Percentiles rank a stretch among this genome's conserved stretches.
Conservation (phyloP, 2,113 vertebrate genomes). For the Pongo abelii region DNA sequence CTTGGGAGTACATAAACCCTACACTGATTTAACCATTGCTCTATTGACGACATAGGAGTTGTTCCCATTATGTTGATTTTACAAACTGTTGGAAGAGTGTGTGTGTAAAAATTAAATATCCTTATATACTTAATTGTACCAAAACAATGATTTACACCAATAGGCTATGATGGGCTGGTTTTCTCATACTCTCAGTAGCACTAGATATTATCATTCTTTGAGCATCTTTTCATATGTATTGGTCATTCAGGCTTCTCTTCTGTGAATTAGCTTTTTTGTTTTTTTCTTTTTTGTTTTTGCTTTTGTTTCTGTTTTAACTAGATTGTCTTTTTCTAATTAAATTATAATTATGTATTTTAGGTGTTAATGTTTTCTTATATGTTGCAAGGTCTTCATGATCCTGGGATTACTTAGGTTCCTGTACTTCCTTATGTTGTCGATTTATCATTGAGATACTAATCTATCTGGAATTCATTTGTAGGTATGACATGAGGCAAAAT, state of each 20-base stretch:
- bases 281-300: neutral
- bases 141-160: neutral
- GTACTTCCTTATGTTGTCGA: neutral
- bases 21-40: neutral
- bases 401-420: neutral
- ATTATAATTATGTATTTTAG: neutral
- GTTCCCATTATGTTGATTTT: neutral
- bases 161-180: neutral
- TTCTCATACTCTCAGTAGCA: neutral
- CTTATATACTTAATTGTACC: neutral
- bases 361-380: neutral
- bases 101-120: neutral
- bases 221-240: neutral
- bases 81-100: neutral
- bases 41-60: neutral
- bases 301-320: neutral
- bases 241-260: neutral
- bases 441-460: neutral
- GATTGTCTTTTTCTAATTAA: neutral
- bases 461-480: neutral
- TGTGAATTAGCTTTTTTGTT: neutral
- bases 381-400: neutral
- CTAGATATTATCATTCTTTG: neutral
- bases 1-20: neutral
- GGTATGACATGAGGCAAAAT: neutral